phyloP scores from a whole-genome alignment of 1,140 invertebrate species.

The Hycleus cichorii region DNA sequence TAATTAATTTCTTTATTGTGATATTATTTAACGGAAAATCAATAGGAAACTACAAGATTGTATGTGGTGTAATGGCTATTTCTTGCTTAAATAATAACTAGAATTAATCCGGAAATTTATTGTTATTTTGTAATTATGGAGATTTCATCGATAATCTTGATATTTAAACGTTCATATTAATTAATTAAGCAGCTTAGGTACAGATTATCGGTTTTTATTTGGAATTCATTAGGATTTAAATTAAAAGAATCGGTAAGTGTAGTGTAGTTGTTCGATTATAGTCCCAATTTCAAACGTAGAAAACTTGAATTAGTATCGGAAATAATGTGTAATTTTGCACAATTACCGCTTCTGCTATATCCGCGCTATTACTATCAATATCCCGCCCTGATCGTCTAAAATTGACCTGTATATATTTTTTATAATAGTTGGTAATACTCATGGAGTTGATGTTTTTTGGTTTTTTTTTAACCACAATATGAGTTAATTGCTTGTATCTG shows the following conservation, averaged over 20 bases:
- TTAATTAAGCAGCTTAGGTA: conserved; percentile 5
- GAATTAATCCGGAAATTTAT: conserved; percentile 7
- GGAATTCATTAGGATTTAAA: background rate
- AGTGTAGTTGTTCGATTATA: too few species aligned
- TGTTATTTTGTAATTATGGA: conserved; percentile 5
- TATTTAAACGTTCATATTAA: conserved; percentile 5
- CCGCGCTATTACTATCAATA: too few species aligned
- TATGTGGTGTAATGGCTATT: conserved; percentile 8
- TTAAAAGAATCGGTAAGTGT: too few species aligned
- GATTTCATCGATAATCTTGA: background rate
- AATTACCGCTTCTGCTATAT: too few species aligned
- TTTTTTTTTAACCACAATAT: conserved; percentile 1
- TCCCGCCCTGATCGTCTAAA: too few species aligned
- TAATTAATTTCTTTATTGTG: conserved; percentile 12
- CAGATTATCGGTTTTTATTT: conserved; percentile 1
- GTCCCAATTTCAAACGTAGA: too few species aligned
- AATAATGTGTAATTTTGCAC: too few species aligned
- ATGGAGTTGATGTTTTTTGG: too few species aligned
- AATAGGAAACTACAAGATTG: conserved; percentile 14
- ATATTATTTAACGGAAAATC: conserved; percentile 24
- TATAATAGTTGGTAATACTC: too few species aligned
- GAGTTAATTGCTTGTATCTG: conserved; percentile 1
- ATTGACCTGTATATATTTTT: too few species aligned
- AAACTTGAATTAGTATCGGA: too few species aligned
- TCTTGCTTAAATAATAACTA: conserved; percentile 15